Percentiles rank a stretch among this genome's conserved stretches.
Evolutionary conservation across 2,113 vertebrate genomes (phyloP).

Genomic region (Chloebia gouldiae): DNA sequence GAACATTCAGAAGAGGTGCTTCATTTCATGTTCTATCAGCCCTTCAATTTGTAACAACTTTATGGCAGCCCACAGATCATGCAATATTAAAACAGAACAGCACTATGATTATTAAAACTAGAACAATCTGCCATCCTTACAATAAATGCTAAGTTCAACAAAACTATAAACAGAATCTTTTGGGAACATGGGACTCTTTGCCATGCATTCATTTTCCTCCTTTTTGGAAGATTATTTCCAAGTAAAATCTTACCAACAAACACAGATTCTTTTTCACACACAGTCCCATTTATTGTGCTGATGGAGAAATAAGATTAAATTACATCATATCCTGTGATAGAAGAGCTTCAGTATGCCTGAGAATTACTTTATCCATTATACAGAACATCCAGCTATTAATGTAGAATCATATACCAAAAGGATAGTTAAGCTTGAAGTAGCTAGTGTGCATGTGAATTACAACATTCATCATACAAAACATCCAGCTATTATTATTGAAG

Average conservation of each 20-base stretch:
- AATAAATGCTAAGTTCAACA: conserved; percentile 21
- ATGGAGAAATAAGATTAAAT: conserved; percentile 31
- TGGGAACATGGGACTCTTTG: neutral
- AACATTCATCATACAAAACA: neutral
- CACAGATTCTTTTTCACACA: neutral
- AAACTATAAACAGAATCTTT: conserved; percentile 9
- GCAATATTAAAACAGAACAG: conserved; percentile 68
- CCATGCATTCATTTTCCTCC: neutral
- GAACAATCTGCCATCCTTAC: conserved; percentile 56
- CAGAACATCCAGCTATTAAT: neutral
- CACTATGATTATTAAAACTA: conserved; percentile 46
- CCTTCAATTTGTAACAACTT: conserved; percentile 73
- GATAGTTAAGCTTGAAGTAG: neutral
- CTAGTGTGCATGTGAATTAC: neutral
- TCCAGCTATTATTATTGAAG: neutral
- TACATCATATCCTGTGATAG: neutral
- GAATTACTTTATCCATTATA: neutral
- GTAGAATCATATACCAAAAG: neutral
- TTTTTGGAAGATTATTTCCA: conserved; percentile 22
- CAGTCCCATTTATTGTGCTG: neutral
- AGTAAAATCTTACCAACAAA: conserved; percentile 3
- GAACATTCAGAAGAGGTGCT: conserved; percentile 81
- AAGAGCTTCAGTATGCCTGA: neutral
- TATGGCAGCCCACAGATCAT: conserved; percentile 65
- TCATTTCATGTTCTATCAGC: conserved; percentile 79